These are phyloP conservation scores for Palloptera scutellata DNA, from an alignment of 2,888 invertebrate genomes.

Conservation along the genomic window DNA sequence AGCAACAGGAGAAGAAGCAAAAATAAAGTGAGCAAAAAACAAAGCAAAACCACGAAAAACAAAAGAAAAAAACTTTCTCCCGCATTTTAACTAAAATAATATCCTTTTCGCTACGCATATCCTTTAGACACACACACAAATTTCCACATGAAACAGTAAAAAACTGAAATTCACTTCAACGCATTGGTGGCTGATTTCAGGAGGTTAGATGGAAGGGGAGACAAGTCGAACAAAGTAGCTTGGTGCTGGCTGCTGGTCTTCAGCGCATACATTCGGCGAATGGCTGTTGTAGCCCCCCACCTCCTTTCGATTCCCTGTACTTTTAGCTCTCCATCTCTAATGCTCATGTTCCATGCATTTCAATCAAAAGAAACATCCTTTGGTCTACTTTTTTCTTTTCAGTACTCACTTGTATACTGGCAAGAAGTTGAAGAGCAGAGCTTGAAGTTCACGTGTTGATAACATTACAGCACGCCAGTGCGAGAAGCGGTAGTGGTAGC, in stretches of 20 bases:
- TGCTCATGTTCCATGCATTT: slow-evolving; percentile 35
- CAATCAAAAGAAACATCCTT: slow-evolving; percentile 39
- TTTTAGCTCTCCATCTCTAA: no score
- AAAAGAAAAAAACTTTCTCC: neutral
- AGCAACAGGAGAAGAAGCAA: slow-evolving; percentile 13
- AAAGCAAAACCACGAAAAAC: neutral
- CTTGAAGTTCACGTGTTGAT: neutral
- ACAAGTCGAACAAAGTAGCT: no score
- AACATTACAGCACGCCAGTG: neutral
- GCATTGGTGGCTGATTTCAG: no score
- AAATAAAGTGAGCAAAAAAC: neutral
- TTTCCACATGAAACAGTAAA: neutral
- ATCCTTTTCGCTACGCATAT: slow-evolving; percentile 26
- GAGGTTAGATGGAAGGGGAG: no score
- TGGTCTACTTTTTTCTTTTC: slow-evolving; percentile 4
- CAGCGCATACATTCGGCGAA: no score
- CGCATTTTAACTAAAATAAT: slow-evolving; percentile 20
- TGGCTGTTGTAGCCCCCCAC: no score
- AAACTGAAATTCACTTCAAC: neutral
- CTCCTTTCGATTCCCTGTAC: no score
- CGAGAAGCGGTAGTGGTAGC: neutral
- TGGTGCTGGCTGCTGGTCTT: no score
- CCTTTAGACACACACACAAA: no score
- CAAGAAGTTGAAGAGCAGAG: slow-evolving; percentile 1
- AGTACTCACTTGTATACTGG: neutral